A percentile compares a stretch with the other conserved stretches of the same genome.
Evolutionary conservation across 2,113 vertebrate species (phyloP).

Genomic region (Brienomyrus longianalis): DNA sequence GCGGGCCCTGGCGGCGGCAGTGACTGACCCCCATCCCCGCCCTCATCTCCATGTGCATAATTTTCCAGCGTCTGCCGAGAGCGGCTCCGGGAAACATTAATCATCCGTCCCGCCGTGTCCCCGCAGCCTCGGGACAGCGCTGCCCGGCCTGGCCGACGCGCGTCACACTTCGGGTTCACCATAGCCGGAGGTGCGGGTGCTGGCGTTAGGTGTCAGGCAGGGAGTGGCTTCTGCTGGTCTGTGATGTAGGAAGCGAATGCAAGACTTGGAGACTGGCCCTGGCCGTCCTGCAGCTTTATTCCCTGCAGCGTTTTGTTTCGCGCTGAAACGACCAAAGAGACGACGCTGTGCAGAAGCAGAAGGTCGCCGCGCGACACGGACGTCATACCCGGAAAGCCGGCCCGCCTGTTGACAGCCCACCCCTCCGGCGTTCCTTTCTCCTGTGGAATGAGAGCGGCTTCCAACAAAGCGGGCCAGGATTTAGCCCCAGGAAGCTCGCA

Average conservation of each 20-base stretch:
- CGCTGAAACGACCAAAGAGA: slow-evolving; percentile 54
- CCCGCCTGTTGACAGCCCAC: slow-evolving; percentile 34
- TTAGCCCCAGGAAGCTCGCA: neutral
- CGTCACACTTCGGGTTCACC: neutral
- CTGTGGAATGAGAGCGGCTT: slow-evolving; percentile 32
- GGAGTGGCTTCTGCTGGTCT: neutral
- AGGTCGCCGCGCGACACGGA: neutral
- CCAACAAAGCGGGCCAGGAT: slow-evolving; percentile 36
- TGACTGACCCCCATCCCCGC: slow-evolving; percentile 29
- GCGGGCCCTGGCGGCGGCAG: slow-evolving; percentile 23
- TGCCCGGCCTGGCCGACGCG: neutral
- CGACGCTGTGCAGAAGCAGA: slow-evolving; percentile 19
- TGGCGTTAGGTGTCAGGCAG: neutral
- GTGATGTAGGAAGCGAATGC: neutral
- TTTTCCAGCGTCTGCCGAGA: slow-evolving; percentile 30
- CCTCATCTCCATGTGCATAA: slow-evolving; percentile 54
- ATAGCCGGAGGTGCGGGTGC: neutral
- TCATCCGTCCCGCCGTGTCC: slow-evolving; percentile 33
- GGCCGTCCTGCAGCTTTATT: neutral
- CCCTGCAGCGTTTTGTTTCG: slow-evolving; percentile 34
- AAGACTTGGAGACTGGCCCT: neutral
- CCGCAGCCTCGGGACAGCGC: neutral
- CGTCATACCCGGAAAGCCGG: neutral
- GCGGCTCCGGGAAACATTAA: slow-evolving; percentile 44
- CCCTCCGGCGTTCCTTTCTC: slow-evolving; percentile 48